Conservation (phyloP, 1,140 invertebrate species). For the Antheraea mylitta region DNA sequence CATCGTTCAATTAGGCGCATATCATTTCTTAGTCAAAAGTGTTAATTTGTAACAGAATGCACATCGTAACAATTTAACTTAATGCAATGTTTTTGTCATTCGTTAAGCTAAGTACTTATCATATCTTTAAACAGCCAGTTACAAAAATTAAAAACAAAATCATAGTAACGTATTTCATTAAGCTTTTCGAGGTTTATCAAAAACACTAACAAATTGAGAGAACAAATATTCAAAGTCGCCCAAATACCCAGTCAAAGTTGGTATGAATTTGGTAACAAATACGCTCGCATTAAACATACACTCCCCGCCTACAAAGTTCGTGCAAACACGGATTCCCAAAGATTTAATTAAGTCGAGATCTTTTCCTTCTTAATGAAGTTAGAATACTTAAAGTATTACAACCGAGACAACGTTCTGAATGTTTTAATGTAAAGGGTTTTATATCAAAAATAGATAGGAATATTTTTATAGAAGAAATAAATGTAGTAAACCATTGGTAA, state of each 20-base stretch:
- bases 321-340: background rate
- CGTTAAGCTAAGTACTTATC: too few species aligned
- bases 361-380: conserved; percentile 2
- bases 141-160: too few species aligned
- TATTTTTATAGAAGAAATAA: too few species aligned
- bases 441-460: too few species aligned
- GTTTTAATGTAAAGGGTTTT: background rate
- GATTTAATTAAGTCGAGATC: conserved; percentile 13
- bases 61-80: too few species aligned
- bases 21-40: too few species aligned
- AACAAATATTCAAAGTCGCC: background rate
- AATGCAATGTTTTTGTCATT: too few species aligned
- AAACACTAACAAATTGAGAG: background rate
- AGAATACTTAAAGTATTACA: background rate
- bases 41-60: too few species aligned
- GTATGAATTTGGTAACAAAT: background rate
- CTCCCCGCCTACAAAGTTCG: background rate
- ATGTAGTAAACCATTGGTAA: too few species aligned
- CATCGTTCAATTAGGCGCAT: too few species aligned
- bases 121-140: too few species aligned
- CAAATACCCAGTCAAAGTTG: background rate
- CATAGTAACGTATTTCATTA: background rate
- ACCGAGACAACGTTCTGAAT: background rate
- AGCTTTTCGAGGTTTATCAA: background rate
- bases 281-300: background rate